Conservation (phyloP, 2,888 invertebrate species). For the Cephus runcator region DNA sequence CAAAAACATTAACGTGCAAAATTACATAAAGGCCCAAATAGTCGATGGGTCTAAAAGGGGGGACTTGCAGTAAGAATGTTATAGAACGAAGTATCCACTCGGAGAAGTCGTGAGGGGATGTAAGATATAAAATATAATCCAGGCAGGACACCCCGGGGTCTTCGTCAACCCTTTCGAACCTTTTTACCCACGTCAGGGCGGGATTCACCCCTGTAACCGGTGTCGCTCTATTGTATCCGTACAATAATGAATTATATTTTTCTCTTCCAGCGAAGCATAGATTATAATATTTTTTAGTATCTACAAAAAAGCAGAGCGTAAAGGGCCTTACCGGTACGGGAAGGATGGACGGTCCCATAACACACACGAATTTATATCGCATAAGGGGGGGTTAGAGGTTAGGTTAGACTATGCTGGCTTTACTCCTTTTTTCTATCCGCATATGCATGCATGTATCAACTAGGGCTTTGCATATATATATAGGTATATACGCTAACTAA, state of each 20-base stretch:
- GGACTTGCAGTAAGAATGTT: too few relatives aligned
- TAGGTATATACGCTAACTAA: constrained; percentile 38
- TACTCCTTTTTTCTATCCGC: too few relatives aligned
- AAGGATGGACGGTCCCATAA: too few relatives aligned
- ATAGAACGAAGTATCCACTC: too few relatives aligned
- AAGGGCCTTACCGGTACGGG: neutral
- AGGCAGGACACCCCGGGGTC: neutral
- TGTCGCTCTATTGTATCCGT: constrained; percentile 51
- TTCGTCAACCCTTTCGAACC: constrained; percentile 41
- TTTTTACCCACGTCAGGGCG: constrained; percentile 53
- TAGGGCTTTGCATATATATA: neutral
- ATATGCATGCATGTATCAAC: neutral
- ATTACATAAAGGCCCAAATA: too few relatives aligned
- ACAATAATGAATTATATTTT: constrained; percentile 64
- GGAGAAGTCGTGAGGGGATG: too few relatives aligned
- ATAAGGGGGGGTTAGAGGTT: too few relatives aligned
- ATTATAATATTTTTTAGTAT: constrained; percentile 66
- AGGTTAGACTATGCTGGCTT: too few relatives aligned
- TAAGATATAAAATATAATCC: constrained; percentile 25
- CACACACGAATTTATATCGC: too few relatives aligned
- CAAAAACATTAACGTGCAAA: too few relatives aligned
- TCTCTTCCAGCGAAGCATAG: constrained; percentile 63
- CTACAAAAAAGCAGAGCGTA: constrained; percentile 46
- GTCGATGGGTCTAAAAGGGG: too few relatives aligned
- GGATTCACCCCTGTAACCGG: constrained; percentile 55